Base-by-base conservation (phyloP, 2,797 vertebrate species). In the Etheostoma nigrum region DNA sequence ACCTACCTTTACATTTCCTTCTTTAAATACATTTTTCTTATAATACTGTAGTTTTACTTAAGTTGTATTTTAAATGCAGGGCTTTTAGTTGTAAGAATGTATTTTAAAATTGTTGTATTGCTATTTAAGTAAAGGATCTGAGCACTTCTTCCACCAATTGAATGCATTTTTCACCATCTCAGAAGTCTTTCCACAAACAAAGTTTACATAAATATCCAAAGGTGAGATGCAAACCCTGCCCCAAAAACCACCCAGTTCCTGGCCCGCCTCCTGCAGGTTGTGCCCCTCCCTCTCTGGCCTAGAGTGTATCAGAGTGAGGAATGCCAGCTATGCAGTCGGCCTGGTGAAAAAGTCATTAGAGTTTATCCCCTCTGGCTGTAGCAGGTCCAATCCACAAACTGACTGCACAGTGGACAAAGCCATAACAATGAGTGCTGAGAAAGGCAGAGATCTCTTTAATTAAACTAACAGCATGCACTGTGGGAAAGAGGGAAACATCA, bases 301-400 rank as follows among this genome's bases (percentile, higher is more conserved):
- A 86, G 81, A 75, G 82, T 79, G 83, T 76, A 81, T 86, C 81
- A 85, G 76, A 79, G 67, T 23, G 68, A 90, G 86, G 92, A 95
- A 95, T 95, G 86, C 68, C 77, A 91, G 84, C 79, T 90, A 95
- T 94, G 94, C 90, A 86, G 84, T 40, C 36, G 13, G 84, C 82
- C 87, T 85, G 86, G 90, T 89, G 78, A 90, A 92, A 40, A 93
- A 93, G 86, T 88, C 88, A 91, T 92, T 90, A 86, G 78, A 86
- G 79, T 78, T 78, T 70, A 89, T 83, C 78, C 87, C 84, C 80
- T 82, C 80, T 72, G 86, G 90, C 86, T 81, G 78, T 57, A 81
- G 82, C 82, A 85, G 84, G 85, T 89, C 82, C 51, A 79, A 62
- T 87, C 83, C 83, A 65, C 87, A 86, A 45, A 47, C 68, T 11